Conservation (phyloP, 1,140 invertebrate species). For the Arctopsyche grandis region DNA sequence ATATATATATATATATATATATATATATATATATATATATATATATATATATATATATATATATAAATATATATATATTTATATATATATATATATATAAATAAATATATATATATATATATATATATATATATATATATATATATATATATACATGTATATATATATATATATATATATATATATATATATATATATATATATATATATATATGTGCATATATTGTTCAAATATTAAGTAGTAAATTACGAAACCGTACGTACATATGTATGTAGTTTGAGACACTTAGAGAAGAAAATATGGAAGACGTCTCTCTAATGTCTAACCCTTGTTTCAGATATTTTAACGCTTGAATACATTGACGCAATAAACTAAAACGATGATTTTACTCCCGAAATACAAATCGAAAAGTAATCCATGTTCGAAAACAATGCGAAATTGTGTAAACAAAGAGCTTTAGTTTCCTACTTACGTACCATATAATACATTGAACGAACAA, state of each 20-base stretch:
- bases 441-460: background rate
- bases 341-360: conserved; percentile 14
- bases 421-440: conserved; percentile 4
- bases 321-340: conserved; percentile 25
- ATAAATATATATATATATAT: background rate
- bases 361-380: conserved; percentile 3
- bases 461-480: background rate
- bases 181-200: background rate
- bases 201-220: background rate
- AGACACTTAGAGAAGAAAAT: no score
- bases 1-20: background rate
- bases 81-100: background rate
- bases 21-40: background rate
- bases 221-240: no score
- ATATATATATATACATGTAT: background rate
- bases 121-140: background rate
- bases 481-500: background rate
- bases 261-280: background rate
- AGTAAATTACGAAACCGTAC: background rate
- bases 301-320: background rate
- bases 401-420: conserved; percentile 1
- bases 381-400: background rate
- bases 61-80: background rate
- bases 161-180: background rate
- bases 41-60: background rate